These are phyloP conservation scores for Lota lota DNA, from an alignment of 2,113 vertebrate species.

Conservation along the genomic window DNA sequence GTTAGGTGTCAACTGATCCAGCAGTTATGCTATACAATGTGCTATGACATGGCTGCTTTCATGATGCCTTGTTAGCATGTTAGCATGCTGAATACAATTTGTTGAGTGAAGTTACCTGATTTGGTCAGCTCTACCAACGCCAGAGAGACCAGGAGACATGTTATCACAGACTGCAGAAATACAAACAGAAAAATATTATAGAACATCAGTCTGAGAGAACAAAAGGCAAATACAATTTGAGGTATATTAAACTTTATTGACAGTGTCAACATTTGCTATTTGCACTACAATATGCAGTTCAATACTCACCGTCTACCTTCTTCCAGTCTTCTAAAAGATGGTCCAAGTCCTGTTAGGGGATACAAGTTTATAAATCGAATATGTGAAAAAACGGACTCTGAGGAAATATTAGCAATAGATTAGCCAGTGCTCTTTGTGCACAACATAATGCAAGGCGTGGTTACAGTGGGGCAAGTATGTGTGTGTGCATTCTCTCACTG, in stretches of 20 bases:
- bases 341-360: neutral
- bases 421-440: neutral
- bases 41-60: neutral
- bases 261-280: neutral
- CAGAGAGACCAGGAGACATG: constrained; percentile 25
- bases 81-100: neutral
- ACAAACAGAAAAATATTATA: constrained; percentile 7
- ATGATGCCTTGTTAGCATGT: too few species aligned
- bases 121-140: constrained; percentile 48
- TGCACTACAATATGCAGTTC: neutral
- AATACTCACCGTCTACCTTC: neutral
- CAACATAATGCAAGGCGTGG: neutral
- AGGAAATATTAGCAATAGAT: neutral
- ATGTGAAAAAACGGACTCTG: neutral
- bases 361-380: neutral
- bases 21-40: neutral
- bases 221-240: neutral
- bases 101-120: constrained; percentile 43
- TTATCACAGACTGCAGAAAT: constrained; percentile 33
- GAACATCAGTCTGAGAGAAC: neutral
- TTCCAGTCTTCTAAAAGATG: neutral
- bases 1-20: neutral
- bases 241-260: neutral
- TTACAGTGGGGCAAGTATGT: neutral
- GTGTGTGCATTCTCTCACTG: neutral